Conservation (phyloP, 2,113 vertebrate species). For the Varanus komodoensis region DNA sequence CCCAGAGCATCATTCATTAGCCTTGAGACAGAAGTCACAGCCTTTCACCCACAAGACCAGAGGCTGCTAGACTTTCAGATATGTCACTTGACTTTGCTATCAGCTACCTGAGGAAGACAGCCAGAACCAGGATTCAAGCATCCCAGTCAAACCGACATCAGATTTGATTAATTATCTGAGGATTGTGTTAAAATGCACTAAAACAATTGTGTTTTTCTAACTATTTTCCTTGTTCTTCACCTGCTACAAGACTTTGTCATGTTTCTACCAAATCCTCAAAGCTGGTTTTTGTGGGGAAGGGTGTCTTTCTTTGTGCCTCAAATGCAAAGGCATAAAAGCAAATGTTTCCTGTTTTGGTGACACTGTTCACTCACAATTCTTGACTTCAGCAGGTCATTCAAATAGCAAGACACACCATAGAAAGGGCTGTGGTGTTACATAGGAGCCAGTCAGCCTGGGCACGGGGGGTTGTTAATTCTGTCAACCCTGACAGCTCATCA, state of each 20-base stretch:
- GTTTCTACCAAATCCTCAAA: not conserved
- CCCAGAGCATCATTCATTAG: constrained; percentile 38
- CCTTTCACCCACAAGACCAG: not conserved
- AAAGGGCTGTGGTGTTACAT: not conserved
- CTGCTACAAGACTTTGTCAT: not conserved
- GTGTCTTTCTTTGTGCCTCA: not conserved
- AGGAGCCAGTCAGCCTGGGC: not conserved
- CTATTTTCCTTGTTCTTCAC: not conserved
- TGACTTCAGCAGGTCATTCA: not conserved
- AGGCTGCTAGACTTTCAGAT: not conserved
- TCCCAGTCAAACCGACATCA: not conserved
- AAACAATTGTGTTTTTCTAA: not conserved
- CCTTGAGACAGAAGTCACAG: constrained; percentile 12
- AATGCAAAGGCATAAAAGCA: not conserved
- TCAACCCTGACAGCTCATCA: not conserved
- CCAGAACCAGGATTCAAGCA: not conserved
- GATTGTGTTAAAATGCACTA: not conserved
- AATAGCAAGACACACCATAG: not conserved
- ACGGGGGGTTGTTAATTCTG: not conserved
- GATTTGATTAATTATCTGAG: not conserved
- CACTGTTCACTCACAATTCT: not conserved
- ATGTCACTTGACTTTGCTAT: not conserved
- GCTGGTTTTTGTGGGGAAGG: not conserved
- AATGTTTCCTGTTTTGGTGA: not conserved
- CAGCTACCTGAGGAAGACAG: not conserved